Conservation (phyloP, 2,888 invertebrate species). For the Leucophora obtusa region DNA sequence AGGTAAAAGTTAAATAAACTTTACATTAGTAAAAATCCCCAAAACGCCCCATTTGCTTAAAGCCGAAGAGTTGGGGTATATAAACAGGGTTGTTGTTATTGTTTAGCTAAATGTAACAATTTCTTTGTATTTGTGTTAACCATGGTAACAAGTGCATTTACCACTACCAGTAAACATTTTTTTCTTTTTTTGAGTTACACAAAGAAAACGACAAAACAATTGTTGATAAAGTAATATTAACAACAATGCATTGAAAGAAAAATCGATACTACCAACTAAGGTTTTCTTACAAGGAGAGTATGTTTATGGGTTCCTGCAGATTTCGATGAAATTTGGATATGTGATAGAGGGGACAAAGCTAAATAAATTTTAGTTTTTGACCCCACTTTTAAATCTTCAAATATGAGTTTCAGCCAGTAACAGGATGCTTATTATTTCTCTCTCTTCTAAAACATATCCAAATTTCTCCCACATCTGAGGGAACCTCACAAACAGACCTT, state of each 20-base stretch:
- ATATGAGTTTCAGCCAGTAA: no score
- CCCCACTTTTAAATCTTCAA: no score
- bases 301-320: no score
- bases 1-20: conserved; percentile 64
- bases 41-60: conserved; percentile 8
- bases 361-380: no score
- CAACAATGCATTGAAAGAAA: conserved; percentile 39
- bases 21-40: conserved; percentile 26
- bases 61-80: not conserved
- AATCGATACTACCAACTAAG: conserved; percentile 51
- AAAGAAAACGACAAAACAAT: conserved; percentile 3
- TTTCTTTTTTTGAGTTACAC: not conserved
- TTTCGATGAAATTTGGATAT: no score
- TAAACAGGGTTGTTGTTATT: conserved; percentile 35
- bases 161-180: not conserved
- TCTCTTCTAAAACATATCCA: no score
- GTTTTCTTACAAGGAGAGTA: not conserved
- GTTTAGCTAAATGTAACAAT: conserved; percentile 44
- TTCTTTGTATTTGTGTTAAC: conserved; percentile 18
- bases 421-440: no score
- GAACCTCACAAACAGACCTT: no score
- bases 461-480: no score
- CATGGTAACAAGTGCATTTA: conserved; percentile 42
- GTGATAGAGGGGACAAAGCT: no score
- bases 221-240: conserved; percentile 5